Evolutionary conservation across 2,888 invertebrate genomes (phyloP).

Genomic region (Cheilosia scutellata): DNA sequence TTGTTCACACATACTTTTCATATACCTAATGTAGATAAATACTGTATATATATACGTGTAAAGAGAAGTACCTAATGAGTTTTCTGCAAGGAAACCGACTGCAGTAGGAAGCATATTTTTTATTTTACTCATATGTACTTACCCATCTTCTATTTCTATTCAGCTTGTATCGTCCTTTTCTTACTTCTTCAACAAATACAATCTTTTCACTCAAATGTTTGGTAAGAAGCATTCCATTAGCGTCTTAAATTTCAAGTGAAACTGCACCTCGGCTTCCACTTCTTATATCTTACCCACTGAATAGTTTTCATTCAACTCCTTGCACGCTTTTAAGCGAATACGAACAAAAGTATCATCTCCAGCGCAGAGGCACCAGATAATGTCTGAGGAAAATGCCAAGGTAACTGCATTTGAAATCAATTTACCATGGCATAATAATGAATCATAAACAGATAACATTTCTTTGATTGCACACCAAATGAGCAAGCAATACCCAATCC

Average conservation of each 20-base stretch:
- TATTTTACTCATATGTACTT: too few relatives aligned
- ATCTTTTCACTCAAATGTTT: neutral
- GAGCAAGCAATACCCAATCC: slow-evolving; percentile 14
- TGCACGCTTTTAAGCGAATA: neutral
- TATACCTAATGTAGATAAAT: too few relatives aligned
- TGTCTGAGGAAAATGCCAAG: slow-evolving; percentile 14
- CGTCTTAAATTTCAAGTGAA: neutral
- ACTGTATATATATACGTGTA: too few relatives aligned
- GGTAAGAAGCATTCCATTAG: slow-evolving; percentile 4
- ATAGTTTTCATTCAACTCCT: slow-evolving; percentile 15
- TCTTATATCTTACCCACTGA: slow-evolving; percentile 18
- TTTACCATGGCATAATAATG: slow-evolving; percentile 66
- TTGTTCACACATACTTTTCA: too few relatives aligned
- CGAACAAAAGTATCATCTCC: slow-evolving; percentile 21
- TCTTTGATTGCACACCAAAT: slow-evolving; percentile 66
- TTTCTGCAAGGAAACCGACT: too few relatives aligned
- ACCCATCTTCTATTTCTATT: too few relatives aligned
- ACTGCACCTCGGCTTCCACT: neutral
- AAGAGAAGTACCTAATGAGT: too few relatives aligned
- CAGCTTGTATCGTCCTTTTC: too few relatives aligned
- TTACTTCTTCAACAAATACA: too few relatives aligned
- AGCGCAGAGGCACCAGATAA: slow-evolving; percentile 13
- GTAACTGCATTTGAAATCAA: slow-evolving; percentile 67
- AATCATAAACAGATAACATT: slow-evolving; percentile 72
- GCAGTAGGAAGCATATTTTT: too few relatives aligned